Evolutionary conservation across 2,888 invertebrate species (phyloP).

Genomic region (Serrognathus titanus): DNA sequence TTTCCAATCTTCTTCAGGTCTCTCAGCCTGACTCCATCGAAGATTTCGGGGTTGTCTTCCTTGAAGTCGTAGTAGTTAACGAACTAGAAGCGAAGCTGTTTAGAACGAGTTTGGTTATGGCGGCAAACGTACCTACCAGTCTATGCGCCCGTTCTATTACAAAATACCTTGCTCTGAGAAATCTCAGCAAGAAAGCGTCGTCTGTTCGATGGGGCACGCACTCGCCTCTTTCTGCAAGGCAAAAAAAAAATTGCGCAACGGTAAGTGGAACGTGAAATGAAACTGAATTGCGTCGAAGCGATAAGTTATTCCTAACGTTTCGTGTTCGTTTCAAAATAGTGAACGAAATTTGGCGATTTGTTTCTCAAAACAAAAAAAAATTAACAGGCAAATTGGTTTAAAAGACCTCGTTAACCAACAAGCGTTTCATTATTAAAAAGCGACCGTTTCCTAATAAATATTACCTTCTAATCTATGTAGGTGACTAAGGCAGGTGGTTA

Average conservation of each 20-base stretch:
- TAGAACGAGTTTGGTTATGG: not conserved
- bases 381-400: not conserved
- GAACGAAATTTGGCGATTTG: not conserved
- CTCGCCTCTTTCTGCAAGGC: slow-evolving; percentile 64
- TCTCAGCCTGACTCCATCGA: slow-evolving; percentile 64
- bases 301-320: no score
- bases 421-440: no score
- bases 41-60: slow-evolving; percentile 66
- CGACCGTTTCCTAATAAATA: no score
- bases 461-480: no score
- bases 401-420: no score
- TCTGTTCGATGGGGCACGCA: slow-evolving; percentile 73
- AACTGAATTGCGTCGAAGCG: no score
- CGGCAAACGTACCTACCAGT: slow-evolving; percentile 57
- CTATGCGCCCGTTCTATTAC: slow-evolving; percentile 68
- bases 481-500: no score
- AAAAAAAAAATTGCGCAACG: not conserved
- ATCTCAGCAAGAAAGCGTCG: slow-evolving; percentile 69
- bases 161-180: slow-evolving; percentile 72
- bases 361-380: no score
- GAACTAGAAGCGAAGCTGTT: slow-evolving; percentile 53
- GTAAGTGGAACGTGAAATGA: not conserved
- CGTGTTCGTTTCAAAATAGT: no score
- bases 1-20: slow-evolving; percentile 64
- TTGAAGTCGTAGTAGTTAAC: slow-evolving; percentile 74